Conservation (phyloP, 2,888 invertebrate genomes). For the Rhagonycha lutea region DNA sequence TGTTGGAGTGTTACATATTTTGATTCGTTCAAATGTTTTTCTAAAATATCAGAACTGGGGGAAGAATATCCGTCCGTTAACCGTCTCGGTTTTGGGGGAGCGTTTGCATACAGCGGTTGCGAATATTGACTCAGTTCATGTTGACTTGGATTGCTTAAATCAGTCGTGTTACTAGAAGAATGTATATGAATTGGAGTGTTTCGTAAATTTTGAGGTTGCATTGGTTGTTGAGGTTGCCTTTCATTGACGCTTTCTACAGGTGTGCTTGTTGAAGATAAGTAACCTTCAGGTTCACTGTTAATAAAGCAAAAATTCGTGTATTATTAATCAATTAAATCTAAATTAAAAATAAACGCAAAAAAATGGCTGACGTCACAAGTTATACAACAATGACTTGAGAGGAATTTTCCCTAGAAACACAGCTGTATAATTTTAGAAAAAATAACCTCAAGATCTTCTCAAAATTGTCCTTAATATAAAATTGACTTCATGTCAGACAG, state of each 20-base stretch:
- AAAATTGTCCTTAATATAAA: too few relatives aligned
- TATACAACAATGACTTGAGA: too few relatives aligned
- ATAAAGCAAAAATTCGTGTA: background rate
- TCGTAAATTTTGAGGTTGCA: conserved; percentile 27
- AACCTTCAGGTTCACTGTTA: conserved; percentile 16
- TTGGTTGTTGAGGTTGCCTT: conserved; percentile 10
- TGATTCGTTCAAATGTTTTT: conserved; percentile 59
- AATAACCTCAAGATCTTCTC: too few relatives aligned
- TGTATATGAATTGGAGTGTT: conserved; percentile 45
- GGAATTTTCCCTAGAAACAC: too few relatives aligned
- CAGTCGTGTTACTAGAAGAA: conserved; percentile 47
- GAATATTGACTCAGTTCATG: conserved; percentile 54
- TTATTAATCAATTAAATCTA: background rate
- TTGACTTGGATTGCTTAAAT: conserved; percentile 48
- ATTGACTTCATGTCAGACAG: too few relatives aligned
- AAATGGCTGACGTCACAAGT: too few relatives aligned
- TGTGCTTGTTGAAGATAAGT: conserved; percentile 16
- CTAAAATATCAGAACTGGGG: conserved; percentile 67
- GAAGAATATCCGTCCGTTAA: conserved; percentile 78
- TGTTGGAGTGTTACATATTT: conserved; percentile 57
- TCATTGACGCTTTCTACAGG: conserved; percentile 28
- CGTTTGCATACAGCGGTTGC: conserved; percentile 85
- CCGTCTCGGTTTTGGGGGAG: conserved; percentile 85
- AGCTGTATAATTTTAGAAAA: too few relatives aligned
- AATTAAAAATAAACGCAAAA: background rate